phyloP scores from a whole-genome alignment of 64 coral and sea anemone species.

The Actinia equina region DNA sequence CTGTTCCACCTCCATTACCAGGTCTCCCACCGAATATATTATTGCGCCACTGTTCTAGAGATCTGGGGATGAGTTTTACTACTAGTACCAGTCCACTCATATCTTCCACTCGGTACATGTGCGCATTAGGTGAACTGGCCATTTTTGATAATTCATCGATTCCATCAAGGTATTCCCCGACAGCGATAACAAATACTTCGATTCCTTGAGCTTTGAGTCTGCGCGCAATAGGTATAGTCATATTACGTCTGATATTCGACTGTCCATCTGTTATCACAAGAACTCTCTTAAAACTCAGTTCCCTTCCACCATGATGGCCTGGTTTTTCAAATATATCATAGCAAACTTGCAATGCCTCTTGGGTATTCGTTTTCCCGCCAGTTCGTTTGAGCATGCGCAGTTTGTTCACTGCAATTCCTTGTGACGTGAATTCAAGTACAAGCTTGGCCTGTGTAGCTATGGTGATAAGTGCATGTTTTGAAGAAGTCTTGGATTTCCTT shows the following conservation, averaged over 20 bases:
- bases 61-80: conserved; percentile 51
- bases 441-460: conserved; percentile 19
- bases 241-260: conserved; percentile 40
- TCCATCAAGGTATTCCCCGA: conserved; percentile 70
- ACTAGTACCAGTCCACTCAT: conserved; percentile 44
- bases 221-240: conserved; percentile 43
- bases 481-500: conserved; percentile 34
- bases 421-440: conserved; percentile 28
- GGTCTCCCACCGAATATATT: conserved; percentile 11
- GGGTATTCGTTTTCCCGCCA: conserved; percentile 54
- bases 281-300: conserved; percentile 45
- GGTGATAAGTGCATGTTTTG: conserved; percentile 41
- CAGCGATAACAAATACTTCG: conserved; percentile 69
- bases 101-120: conserved; percentile 62
- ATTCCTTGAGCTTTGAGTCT: conserved; percentile 30
- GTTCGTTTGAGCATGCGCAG: conserved; percentile 22
- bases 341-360: conserved; percentile 21
- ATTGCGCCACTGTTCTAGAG: not conserved
- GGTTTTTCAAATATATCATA: conserved; percentile 13
- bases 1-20: not conserved
- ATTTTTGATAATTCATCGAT: conserved; percentile 54
- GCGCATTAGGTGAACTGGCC: conserved; percentile 48
- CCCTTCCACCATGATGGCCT: conserved; percentile 10
- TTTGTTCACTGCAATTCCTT: conserved; percentile 13
- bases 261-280: conserved; percentile 67